phyloP scores from a whole-genome alignment of 92 coral and sea anemone species.

The Porites cylindrica region DNA sequence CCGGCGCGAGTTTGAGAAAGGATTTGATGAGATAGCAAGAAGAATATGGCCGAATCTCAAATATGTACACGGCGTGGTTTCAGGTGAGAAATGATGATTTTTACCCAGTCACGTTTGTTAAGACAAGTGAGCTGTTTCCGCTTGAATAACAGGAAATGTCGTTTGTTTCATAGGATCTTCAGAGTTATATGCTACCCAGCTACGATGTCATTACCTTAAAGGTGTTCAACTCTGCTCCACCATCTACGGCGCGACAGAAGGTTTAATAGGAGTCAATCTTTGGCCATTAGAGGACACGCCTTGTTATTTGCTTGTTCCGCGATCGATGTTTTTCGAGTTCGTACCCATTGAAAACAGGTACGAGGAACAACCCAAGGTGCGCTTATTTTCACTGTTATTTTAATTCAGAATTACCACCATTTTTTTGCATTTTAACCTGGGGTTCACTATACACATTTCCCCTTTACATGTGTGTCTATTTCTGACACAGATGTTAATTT shows the following conservation, averaged over 20 bases:
- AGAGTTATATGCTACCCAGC: conserved; percentile 56
- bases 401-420: background rate
- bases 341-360: conserved; percentile 50
- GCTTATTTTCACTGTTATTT: background rate
- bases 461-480: too few relatives aligned
- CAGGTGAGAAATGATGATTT: conserved; percentile 34
- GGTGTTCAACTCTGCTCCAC: conserved; percentile 53
- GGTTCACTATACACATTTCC: too few relatives aligned
- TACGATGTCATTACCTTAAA: conserved; percentile 16
- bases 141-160: background rate
- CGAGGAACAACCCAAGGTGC: conserved; percentile 55
- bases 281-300: conserved; percentile 58
- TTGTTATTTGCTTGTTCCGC: conserved; percentile 58
- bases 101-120: background rate
- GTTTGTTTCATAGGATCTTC: conserved; percentile 38
- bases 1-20: conserved; percentile 54
- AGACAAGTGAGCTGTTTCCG: background rate
- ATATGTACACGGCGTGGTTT: conserved; percentile 50
- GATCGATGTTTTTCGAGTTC: conserved; percentile 63
- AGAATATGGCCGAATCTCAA: conserved; percentile 72
- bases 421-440: too few relatives aligned
- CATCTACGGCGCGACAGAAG: conserved; percentile 68
- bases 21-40: conserved; percentile 60
- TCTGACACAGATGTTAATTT: too few relatives aligned
- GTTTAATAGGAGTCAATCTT: conserved; percentile 57